Evolutionary conservation across 2,797 vertebrate species (phyloP), one percentile per base, ranked within the genome.

Genomic region (Catostomus latipinnis): DNA sequence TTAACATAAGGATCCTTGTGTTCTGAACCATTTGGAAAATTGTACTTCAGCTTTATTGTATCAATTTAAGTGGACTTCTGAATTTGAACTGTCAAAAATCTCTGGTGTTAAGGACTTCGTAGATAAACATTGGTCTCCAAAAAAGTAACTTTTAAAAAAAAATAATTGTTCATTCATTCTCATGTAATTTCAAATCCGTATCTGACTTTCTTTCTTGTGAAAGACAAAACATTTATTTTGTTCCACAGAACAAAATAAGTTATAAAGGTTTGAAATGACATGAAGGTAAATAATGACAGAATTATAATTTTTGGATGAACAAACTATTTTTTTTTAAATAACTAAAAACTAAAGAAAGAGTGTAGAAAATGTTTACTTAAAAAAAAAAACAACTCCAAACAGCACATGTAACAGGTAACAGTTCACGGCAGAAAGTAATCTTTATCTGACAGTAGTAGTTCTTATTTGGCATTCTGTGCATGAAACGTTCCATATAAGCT

Each of bases 1-100:
- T 63, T 54, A 63, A 71, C 62, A 63, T 61, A 78, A 69, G 46
- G 57, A 70, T 77, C 46, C 66, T 77, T 46, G 9, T 77, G 66
- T 43, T 69, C 46, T 69, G 58, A 53, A 58, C 46, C 43, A 75
- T 18, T 8, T 6, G 50, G 10, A 46, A 65, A 65, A 61, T 53
- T 16, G 34, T 43, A 6, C 22, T 48, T 75, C 10, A 56, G 46
- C 14, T 6, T 75, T 56, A 66, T 56, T 18, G 34, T 10, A 56
- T 57, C 22, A 56, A 66, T n/a, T 12, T 65, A 65, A 8, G n/a
- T 54, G 13, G n/a, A 18, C 57, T 9, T n/a, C 10, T 50, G 10
- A 50, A 8, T 50, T 71, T 71, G 48, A 48, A 46, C 12, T 8
- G 6, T 34, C 34, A 34, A 34, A 34, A 34, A 34, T 34, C 34